Evolutionary conservation across 2,888 invertebrate genomes (phyloP).

Genomic region (Epirrhoe alternata): DNA sequence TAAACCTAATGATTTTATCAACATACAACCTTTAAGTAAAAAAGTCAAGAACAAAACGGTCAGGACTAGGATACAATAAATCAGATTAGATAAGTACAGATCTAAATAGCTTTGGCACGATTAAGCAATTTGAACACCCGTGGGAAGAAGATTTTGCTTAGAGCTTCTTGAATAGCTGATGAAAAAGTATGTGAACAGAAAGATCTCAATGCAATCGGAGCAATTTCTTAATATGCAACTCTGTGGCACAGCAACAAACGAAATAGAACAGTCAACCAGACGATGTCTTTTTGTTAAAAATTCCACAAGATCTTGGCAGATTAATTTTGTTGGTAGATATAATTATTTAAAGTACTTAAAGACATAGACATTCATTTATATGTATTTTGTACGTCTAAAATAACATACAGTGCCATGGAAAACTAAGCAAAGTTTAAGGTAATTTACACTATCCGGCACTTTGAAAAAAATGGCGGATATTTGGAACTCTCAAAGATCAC

Average conservation of each 20-base stretch:
- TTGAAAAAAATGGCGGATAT: too few species aligned
- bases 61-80: conserved; percentile 35
- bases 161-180: conserved; percentile 12
- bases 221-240: conserved; percentile 10
- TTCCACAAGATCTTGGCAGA: not conserved
- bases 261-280: not conserved
- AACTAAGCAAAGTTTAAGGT: too few species aligned
- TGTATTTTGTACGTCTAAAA: too few species aligned
- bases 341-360: too few species aligned
- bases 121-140: conserved; percentile 32
- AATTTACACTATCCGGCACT: too few species aligned
- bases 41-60: conserved; percentile 35
- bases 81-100: conserved; percentile 23
- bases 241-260: not conserved
- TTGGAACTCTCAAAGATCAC: too few species aligned
- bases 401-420: too few species aligned
- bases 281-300: not conserved
- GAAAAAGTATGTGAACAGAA: conserved; percentile 20
- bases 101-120: conserved; percentile 31
- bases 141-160: conserved; percentile 27
- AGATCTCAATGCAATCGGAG: conserved; percentile 5
- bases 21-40: not conserved
- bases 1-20: not conserved
- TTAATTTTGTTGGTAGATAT: not conserved
- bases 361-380: too few species aligned